Evolutionary conservation across 2,888 invertebrate genomes (phyloP).

Genomic region (Nemotelus pantherinus): DNA sequence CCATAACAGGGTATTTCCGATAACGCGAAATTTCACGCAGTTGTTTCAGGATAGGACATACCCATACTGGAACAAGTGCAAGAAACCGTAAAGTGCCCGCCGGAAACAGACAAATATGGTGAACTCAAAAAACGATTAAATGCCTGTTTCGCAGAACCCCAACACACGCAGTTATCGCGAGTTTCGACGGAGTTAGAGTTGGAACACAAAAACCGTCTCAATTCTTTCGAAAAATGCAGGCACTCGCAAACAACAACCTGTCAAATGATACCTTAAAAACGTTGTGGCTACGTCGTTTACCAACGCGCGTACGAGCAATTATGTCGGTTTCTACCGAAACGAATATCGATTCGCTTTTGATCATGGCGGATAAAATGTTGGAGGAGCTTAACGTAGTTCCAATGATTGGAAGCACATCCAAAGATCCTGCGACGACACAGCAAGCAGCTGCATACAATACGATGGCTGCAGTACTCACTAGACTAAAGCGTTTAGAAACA

Average conservation of each 20-base stretch:
- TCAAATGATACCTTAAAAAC: background rate
- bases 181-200: conserved; percentile 5
- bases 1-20: background rate
- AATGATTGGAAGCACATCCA: background rate
- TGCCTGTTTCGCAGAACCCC: background rate
- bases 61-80: conserved; percentile 1
- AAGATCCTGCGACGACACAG: background rate
- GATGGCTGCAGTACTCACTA: background rate
- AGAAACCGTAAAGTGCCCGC: background rate
- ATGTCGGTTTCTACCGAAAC: background rate
- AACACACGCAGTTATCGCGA: background rate
- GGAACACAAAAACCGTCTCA: conserved; percentile 20
- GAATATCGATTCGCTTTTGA: background rate
- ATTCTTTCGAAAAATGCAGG: conserved; percentile 9
- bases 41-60: background rate
- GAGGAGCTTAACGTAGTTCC: background rate
- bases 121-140: conserved; percentile 2
- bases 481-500: background rate
- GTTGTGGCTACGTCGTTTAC: conserved; percentile 9
- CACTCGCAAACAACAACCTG: background rate
- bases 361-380: background rate
- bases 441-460: background rate
- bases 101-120: background rate
- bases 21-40: background rate
- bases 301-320: background rate